Percentiles rank a stretch among this genome's conserved stretches.
These are phyloP conservation scores for Penaeus monodon DNA, from an alignment of 2,888 invertebrate species.

Conservation along the genomic window DNA sequence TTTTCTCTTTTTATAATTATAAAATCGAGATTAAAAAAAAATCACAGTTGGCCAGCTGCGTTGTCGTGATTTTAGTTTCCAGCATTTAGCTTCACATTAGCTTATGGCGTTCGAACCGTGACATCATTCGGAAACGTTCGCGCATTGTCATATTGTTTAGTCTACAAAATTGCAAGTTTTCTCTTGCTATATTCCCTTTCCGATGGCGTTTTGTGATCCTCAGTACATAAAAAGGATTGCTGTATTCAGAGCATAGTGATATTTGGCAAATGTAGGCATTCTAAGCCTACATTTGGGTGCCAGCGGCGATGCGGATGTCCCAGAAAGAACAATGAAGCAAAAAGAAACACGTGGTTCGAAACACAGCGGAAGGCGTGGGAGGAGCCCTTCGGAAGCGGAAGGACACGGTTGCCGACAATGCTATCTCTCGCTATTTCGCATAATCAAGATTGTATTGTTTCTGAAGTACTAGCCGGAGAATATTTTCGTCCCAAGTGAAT, in stretches of 20 bases:
- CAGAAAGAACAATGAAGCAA: slow-evolving; percentile 36
- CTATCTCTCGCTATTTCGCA: slow-evolving; percentile 3
- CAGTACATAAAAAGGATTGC: too few species aligned
- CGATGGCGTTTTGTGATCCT: background rate
- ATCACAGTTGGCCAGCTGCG: slow-evolving; percentile 33
- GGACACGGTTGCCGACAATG: slow-evolving; percentile 33
- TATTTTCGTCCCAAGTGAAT: background rate
- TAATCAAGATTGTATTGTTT: background rate
- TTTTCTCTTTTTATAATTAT: too few species aligned
- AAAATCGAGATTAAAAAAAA: background rate
- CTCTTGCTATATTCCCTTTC: background rate
- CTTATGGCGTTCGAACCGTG: slow-evolving; percentile 6
- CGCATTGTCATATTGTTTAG: slow-evolving; percentile 30
- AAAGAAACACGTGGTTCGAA: slow-evolving; percentile 27
- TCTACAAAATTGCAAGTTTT: background rate
- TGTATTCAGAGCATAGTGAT: too few species aligned
- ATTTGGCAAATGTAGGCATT: too few species aligned
- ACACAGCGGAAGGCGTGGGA: slow-evolving; percentile 54
- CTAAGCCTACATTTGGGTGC: too few species aligned
- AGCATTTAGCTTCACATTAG: slow-evolving; percentile 42
- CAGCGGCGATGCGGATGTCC: too few species aligned
- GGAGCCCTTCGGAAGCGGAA: slow-evolving; percentile 52
- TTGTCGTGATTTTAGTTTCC: slow-evolving; percentile 40
- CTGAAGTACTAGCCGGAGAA: background rate
- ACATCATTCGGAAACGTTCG: background rate